A percentile compares a stretch with the other conserved stretches of the same genome.
Conservation (phyloP, 2,113 vertebrate genomes). For the Prinia subflava region DNA sequence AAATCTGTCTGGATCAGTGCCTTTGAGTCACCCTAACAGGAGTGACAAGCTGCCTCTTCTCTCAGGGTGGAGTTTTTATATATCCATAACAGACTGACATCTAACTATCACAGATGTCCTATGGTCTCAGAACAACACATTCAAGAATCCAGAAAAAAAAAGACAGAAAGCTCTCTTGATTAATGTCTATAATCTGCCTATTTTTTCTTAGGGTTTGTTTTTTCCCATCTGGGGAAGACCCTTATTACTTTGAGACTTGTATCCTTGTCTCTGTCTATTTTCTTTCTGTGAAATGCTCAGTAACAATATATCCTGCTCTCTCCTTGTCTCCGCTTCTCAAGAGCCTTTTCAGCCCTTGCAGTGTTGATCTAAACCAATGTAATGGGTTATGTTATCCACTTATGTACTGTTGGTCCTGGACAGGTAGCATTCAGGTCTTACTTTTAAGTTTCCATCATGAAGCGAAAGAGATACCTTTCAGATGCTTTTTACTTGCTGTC, state of each 20-base stretch:
- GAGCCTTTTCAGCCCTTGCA: background rate
- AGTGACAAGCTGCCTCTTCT: background rate
- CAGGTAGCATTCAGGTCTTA: background rate
- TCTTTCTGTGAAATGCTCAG: background rate
- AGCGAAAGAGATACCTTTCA: background rate
- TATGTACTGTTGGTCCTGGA: fast-evolving
- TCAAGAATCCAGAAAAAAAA: background rate
- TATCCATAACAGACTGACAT: background rate
- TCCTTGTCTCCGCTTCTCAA: background rate
- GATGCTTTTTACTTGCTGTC: background rate
- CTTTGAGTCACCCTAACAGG: background rate
- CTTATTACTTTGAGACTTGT: background rate
- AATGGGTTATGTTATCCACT: background rate
- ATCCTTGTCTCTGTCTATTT: background rate
- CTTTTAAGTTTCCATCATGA: background rate
- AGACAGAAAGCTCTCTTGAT: background rate
- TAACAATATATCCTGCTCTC: background rate
- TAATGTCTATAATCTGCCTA: background rate
- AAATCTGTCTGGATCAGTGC: background rate
- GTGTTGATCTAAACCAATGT: background rate
- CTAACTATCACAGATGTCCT: background rate
- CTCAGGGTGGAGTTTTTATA: background rate
- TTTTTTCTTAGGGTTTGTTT: background rate
- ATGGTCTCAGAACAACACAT: background rate
- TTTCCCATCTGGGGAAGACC: background rate